Evolutionary conservation across 1,140 invertebrate genomes (phyloP).

Genomic region (Uloborus diversus): DNA sequence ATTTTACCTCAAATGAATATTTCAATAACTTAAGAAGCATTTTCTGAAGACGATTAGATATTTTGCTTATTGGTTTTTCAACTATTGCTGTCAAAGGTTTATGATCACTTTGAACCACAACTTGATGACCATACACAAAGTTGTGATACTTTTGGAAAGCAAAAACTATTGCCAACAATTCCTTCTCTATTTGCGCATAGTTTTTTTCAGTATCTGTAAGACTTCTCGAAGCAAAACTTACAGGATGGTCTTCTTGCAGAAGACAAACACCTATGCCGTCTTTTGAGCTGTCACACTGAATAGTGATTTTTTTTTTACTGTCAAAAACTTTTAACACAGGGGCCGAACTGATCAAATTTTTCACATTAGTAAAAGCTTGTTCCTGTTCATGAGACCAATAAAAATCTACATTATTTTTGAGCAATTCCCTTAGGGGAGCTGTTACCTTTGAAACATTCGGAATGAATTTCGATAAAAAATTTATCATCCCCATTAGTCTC

Average conservation of each 20-base stretch:
- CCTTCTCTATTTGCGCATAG: slow-evolving; percentile 69
- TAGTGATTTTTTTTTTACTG: background rate
- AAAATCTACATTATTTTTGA: slow-evolving; percentile 30
- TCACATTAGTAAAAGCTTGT: slow-evolving; percentile 20
- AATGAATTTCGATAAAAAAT: slow-evolving; percentile 64
- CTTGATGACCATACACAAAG: slow-evolving; percentile 66
- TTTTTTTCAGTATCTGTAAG: too few relatives aligned
- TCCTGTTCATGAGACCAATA: background rate
- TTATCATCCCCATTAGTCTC: slow-evolving; percentile 31
- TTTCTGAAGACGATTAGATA: slow-evolving; percentile 48
- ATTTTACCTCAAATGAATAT: slow-evolving; percentile 36
- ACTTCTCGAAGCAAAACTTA: slow-evolving; percentile 66
- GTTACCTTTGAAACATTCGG: slow-evolving; percentile 63
- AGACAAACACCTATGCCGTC: slow-evolving; percentile 19
- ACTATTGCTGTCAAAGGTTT: slow-evolving; percentile 66
- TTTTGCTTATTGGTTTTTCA: slow-evolving; percentile 63
- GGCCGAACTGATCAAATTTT: background rate
- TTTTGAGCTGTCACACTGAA: slow-evolving; percentile 39
- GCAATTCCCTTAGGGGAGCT: background rate
- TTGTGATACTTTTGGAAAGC: slow-evolving; percentile 65
- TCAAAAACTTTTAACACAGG: slow-evolving; percentile 35
- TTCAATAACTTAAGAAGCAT: slow-evolving; percentile 38
- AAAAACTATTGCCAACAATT: slow-evolving; percentile 67
- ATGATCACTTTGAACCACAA: slow-evolving; percentile 68
- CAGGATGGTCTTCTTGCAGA: slow-evolving; percentile 55